Base-by-base conservation (phyloP, 2,113 vertebrate species). In the Spheniscus mendiculus region DNA sequence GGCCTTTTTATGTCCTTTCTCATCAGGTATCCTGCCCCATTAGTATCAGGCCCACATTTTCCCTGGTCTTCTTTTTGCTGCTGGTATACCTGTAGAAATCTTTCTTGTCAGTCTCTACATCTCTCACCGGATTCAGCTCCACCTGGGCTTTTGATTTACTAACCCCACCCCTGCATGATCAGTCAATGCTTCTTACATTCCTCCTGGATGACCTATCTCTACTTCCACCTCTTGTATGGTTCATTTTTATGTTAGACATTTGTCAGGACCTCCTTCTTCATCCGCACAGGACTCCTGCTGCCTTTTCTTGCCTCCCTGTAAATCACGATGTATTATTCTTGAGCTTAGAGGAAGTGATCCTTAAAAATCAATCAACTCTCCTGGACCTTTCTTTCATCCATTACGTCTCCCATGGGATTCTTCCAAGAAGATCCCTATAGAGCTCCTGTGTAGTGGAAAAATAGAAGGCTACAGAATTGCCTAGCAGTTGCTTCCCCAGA, bases 131-230 rank as follows among this genome's bases (percentile, higher is more conserved):
- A 38, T 38, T 83, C 20, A 80, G 8, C 9, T 83, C 10, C 7
- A 36, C 11, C 13, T 23, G 14, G 34, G 7, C 4, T 83, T 70
- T 61, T 53, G 2, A 15, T 84, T 84, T 90, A 9, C 25, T 52
- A 74, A 15, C 0, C 1, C 8, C 17, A 63, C 5, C 22, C 6
- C 7, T 27, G 23, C 40, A 62, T 10, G 19, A 40, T 49, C 0
- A 0, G 15, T 2, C 38, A 50, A 11, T 42, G 8, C 2, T 4
- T 40, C 30, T 56, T 40, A 16, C 5, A 21, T 61, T 77, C 26
- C 11, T 55, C n/a, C 53, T 83, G 26, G 11, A 56, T 19, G 13
- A 55, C 20, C 5, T 52, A 4, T 52, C 23, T 69, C 12, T 80
- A 9, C 12, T 53, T 55, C 18, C 14, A 62, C 2, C 10, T 58